Evolutionary conservation across 2,113 vertebrate species (phyloP), one percentile per base, ranked within the genome.

Genomic region (Ascaphus truei): DNA sequence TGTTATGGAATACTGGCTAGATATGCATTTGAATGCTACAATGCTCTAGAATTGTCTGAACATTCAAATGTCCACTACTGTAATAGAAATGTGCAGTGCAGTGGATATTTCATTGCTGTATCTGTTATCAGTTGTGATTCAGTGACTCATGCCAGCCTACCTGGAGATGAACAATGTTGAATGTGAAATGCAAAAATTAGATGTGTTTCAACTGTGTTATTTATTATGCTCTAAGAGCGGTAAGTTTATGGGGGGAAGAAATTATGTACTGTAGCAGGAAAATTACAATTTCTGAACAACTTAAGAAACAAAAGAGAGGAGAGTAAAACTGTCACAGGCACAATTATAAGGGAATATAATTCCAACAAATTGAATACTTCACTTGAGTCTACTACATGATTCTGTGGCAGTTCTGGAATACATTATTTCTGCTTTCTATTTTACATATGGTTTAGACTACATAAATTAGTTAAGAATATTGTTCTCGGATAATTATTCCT

Each of bases 111-210:
- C 25, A 50, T 37, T 37, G 11, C 27, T 36, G 34, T 26, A 26
- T 34, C 62, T 39, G 52, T 64, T 64, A 34, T 65, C 62, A 53
- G 23, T 65, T 39, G 34, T 65, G 62, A 65, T 65, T 39, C 37
- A 39, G 48, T 34, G 37, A 65, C 53, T 53, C 48, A 65, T 39
- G 47, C 25, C 3, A 41, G 16, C 36, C 47, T 20, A 51, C 30
- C 45, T 16, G 16, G 41, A 18, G 15, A 18, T 8, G 29, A 39
- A 22, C 23, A 23, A 53, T 43, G 43, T 53, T 15, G 37, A 66
- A 41, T 31, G 34, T 53, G 50, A 66, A 55, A 50, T 55, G 34
- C 26, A 41, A 41, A 66, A 50, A 30, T 27, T 36, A 52, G 20
- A 27, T 22, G 34, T 55, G 25, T 39, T 41, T 25, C 16, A 55